Evolutionary conservation across 2,797 vertebrate species (phyloP).

Genomic region (Cercopithecus mitis): DNA sequence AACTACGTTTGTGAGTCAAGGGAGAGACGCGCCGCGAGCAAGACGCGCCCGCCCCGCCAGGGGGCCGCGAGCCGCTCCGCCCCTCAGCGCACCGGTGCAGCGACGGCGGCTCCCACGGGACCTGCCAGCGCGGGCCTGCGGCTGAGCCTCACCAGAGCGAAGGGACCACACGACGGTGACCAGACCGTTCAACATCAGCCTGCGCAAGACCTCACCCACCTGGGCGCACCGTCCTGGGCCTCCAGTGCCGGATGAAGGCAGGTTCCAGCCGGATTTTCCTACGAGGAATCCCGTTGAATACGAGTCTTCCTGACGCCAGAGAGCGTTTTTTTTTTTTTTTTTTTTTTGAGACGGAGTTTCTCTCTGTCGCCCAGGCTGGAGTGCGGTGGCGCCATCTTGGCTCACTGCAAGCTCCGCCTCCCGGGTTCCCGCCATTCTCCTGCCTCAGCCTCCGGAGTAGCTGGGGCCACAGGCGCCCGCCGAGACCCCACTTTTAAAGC

Average conservation of each 20-base stretch:
- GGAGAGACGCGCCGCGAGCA: constrained; percentile 71
- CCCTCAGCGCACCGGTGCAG: rapidly evolving
- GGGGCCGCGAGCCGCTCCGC: background rate
- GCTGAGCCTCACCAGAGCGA: background rate
- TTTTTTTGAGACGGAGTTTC: no score
- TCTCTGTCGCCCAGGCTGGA: rapidly evolving
- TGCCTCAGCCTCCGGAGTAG: no score
- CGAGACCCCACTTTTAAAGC: constrained; percentile 31
- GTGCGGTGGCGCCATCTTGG: rapidly evolving
- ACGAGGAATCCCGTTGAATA: constrained; percentile 74
- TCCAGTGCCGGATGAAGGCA: constrained; percentile 73
- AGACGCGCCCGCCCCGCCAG: background rate
- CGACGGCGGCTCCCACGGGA: background rate
- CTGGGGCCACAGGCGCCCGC: no score
- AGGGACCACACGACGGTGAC: background rate
- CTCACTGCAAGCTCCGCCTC: no score
- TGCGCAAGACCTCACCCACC: background rate
- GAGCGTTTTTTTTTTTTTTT: background rate
- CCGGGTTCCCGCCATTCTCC: rapidly evolving
- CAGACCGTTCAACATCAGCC: constrained; percentile 54
- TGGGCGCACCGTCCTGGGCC: background rate
- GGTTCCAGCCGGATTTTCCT: constrained; percentile 84
- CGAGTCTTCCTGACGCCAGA: constrained; percentile 78
- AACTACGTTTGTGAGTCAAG: background rate
- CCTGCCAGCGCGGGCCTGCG: background rate